Percentiles rank a stretch among this genome's conserved stretches.
These are phyloP conservation scores for Philypnodon macrostomus DNA, from an alignment of 2,797 vertebrate species.

Conservation along the genomic window DNA sequence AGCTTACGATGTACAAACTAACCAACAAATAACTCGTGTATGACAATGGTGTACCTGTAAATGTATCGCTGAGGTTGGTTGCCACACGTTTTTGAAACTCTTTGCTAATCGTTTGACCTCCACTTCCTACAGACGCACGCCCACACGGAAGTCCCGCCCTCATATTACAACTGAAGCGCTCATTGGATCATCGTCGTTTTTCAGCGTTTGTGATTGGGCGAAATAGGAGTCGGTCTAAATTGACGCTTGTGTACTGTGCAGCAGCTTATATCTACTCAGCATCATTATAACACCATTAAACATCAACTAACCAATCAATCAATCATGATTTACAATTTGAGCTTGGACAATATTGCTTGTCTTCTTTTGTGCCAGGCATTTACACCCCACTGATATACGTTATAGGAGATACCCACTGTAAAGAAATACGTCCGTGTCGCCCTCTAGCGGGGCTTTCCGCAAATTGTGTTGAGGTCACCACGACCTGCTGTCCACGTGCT, in stretches of 20 bases:
- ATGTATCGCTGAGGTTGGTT: neutral
- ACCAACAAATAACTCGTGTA: neutral
- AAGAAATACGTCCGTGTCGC: no score
- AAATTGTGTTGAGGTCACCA: neutral
- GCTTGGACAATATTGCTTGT: no score
- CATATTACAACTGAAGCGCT: neutral
- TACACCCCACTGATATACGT: no score
- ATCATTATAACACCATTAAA: neutral
- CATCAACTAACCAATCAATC: no score
- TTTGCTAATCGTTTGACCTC: constrained; percentile 61
- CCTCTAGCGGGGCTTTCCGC: no score
- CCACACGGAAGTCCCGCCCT: constrained; percentile 42
- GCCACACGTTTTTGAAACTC: constrained; percentile 37
- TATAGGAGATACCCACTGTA: no score
- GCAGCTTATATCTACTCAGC: constrained; percentile 28
- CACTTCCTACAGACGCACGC: constrained; percentile 41
- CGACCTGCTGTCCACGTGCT: neutral
- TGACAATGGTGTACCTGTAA: neutral
- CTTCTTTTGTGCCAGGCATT: no score
- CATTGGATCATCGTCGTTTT: constrained; percentile 15
- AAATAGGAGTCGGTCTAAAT: neutral
- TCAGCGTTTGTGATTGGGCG: constrained; percentile 30
- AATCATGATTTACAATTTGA: no score
- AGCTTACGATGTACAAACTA: neutral
- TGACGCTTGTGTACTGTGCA: neutral